Evolutionary conservation across 37 sponge, comb jelly and placozoan genomes (phyloP), one percentile per base, ranked within the genome.

Genomic region (Corticium candelabrum): DNA sequence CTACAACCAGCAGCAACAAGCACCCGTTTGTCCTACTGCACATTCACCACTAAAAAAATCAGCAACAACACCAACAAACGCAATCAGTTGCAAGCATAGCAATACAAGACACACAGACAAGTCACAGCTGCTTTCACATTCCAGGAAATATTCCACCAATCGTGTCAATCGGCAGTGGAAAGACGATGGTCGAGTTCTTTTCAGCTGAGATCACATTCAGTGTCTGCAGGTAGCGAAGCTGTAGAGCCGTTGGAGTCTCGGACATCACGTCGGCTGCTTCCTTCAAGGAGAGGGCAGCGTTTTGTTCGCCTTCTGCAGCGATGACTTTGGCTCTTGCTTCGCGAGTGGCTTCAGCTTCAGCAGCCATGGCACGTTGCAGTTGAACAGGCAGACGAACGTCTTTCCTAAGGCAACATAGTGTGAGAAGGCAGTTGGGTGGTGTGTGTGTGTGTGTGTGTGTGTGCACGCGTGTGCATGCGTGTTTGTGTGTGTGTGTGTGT

Each of bases 181-280:
- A 98, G 67, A 98, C 75, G n/a, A 98, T 89, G 73, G 96, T 95
- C 11, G 99, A 95, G 68, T 89, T 86, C 72, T 80, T 85, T 83
- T 98, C 99, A 5, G 89, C 90, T 36, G 95, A 92, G 74, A 98
- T 94, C 74, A 81, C 70, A 71, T 77, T 87, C 37, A 98, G 87
- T 4, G 99, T 94, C 82, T 98, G 99, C 35, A 98, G 90, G 84
- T 98, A 98, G 37, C 99, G 78, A 34, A 98, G 91, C 86, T 98
- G 95, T 76, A 98, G 84, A 57, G 99, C 99, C 1, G 96, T 89
- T 21, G 95, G 93, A 21, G 93, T 87, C 35, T 56, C 41, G 37
- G 84, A 40, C 75, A 98, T 98, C 2, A 88, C 94, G 41, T 89
- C 90, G 29, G 95, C 99, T 39, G 99, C 99, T 73, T 98, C 99